phyloP scores from a whole-genome alignment of 2,888 invertebrate genomes.

The Dione vanillae region DNA sequence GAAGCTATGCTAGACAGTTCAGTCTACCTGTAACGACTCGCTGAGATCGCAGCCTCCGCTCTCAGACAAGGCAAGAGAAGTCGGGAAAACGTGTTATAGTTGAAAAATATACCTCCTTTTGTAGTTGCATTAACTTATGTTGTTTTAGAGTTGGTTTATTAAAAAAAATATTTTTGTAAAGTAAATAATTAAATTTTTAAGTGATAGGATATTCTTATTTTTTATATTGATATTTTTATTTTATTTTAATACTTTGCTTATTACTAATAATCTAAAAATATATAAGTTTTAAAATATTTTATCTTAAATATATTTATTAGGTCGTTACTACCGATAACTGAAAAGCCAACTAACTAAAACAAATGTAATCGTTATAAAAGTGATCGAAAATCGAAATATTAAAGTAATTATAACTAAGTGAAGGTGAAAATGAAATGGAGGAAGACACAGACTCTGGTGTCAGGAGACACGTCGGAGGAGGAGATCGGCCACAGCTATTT shows the following conservation, averaged over 20 bases:
- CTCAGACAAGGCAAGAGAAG: background rate
- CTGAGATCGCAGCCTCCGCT: slow-evolving; percentile 31
- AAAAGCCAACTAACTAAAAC: background rate
- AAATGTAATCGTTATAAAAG: slow-evolving; percentile 14
- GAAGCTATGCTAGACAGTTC: slow-evolving; percentile 42
- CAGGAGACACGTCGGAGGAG: slow-evolving; percentile 78
- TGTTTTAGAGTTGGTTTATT: no score
- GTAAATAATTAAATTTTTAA: no score
- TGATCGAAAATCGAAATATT: slow-evolving; percentile 3
- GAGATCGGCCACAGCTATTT: slow-evolving; percentile 79
- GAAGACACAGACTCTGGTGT: slow-evolving; percentile 62
- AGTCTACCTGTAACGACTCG: slow-evolving; percentile 49
- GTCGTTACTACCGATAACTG: background rate
- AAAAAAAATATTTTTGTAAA: no score
- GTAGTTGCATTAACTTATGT: no score
- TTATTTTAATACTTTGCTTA: no score
- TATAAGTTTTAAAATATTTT: no score
- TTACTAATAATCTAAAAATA: no score
- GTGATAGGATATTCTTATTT: no score
- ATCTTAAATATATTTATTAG: background rate
- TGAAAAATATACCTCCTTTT: background rate
- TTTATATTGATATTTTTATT: background rate
- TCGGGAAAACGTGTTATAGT: background rate
- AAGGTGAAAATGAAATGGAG: slow-evolving; percentile 65
- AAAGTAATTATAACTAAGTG: slow-evolving; percentile 8